Evolutionary conservation across 92 coral and sea anemone genomes (phyloP).

Genomic region (Scolanthus callimorphus): DNA sequence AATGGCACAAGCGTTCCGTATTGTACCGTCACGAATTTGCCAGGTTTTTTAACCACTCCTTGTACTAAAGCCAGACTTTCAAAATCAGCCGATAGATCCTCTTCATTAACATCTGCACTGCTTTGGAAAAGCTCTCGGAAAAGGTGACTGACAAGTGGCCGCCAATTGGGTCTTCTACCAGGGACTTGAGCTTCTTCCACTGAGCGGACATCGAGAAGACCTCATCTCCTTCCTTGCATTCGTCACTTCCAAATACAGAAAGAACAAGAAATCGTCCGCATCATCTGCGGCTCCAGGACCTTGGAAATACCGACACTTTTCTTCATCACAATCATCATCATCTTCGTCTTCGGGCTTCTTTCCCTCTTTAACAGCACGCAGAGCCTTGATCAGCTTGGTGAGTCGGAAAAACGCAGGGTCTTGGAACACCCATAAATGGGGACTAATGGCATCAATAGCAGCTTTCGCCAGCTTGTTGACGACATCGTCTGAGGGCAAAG

Average conservation of each 20-base stretch:
- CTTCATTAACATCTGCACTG: conserved; percentile 1
- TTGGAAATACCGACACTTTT: conserved; percentile 3
- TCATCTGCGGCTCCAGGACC: neutral
- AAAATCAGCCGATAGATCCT: too few relatives aligned
- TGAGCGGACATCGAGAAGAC: conserved; percentile 8
- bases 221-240: conserved; percentile 9
- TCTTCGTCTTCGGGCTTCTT: too few relatives aligned
- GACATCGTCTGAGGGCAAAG: neutral
- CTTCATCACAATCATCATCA: too few relatives aligned
- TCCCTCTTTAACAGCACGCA: too few relatives aligned
- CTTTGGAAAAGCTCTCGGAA: neutral
- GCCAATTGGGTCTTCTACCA: conserved; percentile 10
- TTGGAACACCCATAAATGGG: conserved; percentile 8
- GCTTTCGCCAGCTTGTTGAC: conserved; percentile 8
- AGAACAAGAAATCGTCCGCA: neutral
- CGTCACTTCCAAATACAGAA: conserved; percentile 1
- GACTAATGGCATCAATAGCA: too few relatives aligned
- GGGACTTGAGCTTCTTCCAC: too few relatives aligned
- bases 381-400: conserved; percentile 5
- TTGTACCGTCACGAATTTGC: neutral
- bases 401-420: conserved; percentile 5
- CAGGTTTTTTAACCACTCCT: too few relatives aligned
- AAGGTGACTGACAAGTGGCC: conserved; percentile 5
- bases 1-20: neutral
- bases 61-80: too few relatives aligned